These are phyloP conservation scores for Caenorhabditis uteleia DNA, from an alignment of 2,888 invertebrate genomes.

Conservation along the genomic window DNA sequence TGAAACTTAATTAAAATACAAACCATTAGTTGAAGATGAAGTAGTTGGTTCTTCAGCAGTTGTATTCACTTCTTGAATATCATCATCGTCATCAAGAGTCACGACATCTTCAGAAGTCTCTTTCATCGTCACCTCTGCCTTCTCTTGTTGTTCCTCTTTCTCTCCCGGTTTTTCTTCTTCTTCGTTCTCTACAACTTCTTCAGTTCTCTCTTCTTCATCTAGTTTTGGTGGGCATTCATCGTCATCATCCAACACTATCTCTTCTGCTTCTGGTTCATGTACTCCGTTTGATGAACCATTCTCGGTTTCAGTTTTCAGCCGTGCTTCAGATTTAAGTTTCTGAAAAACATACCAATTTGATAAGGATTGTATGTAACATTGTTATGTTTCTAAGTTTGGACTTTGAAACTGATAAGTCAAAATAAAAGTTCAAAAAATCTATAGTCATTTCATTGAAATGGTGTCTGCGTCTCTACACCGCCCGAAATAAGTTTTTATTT, in stretches of 20 bases:
- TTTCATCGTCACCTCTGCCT: not conserved
- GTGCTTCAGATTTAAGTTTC: slow-evolving; percentile 22
- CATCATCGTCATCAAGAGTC: not conserved
- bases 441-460: too few species aligned
- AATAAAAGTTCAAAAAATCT: too few species aligned
- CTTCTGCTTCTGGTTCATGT: too few species aligned
- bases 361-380: too few species aligned
- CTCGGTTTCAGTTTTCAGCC: not conserved
- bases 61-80: not conserved
- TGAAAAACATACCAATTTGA: too few species aligned
- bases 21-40: too few species aligned
- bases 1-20: too few species aligned
- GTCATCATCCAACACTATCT: slow-evolving; percentile 3
- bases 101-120: not conserved
- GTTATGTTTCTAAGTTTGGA: too few species aligned
- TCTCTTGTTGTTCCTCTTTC: slow-evolving; percentile 4
- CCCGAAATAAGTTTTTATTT: too few species aligned
- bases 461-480: too few species aligned
- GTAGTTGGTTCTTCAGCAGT: not conserved
- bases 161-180: slow-evolving; percentile 15
- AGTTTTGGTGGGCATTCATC: slow-evolving; percentile 18
- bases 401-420: too few species aligned
- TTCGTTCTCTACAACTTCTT: slow-evolving; percentile 8
- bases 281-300: slow-evolving; percentile 5
- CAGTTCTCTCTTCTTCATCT: not conserved